These are phyloP conservation scores for Pheosia gnoma DNA, from an alignment of 2,888 invertebrate species.

Conservation along the genomic window DNA sequence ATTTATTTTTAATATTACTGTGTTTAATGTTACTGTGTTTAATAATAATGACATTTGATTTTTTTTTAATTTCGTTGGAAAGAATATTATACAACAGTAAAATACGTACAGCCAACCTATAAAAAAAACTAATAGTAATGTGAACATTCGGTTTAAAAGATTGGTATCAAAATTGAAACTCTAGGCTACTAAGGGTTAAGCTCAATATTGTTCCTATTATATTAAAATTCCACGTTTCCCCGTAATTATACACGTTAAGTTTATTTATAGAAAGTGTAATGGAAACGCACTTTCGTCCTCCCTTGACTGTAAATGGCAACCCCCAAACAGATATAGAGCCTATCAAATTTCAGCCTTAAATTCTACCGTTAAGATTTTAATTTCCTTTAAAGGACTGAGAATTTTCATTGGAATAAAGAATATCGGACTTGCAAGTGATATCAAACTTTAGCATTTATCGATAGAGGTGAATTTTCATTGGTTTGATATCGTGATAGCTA, in stretches of 20 bases:
- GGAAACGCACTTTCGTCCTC: conserved; percentile 60
- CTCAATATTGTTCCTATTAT: too few relatives aligned
- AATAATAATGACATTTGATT: too few relatives aligned
- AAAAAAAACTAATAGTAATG: too few relatives aligned
- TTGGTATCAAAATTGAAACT: too few relatives aligned
- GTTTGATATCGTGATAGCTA: conserved; percentile 16
- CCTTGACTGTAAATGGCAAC: conserved; percentile 58
- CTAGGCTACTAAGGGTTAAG: too few relatives aligned
- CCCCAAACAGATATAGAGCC: conserved; percentile 55
- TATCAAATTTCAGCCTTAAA: conserved; percentile 44
- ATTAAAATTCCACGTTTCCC: background rate
- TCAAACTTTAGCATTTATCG: fast-evolving
- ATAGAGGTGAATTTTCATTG: conserved; percentile 17
- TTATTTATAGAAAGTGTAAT: conserved; percentile 49
- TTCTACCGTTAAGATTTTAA: conserved; percentile 11
- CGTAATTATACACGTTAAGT: conserved; percentile 11
- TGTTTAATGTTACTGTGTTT: too few relatives aligned
- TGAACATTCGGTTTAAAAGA: too few relatives aligned
- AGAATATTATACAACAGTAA: too few relatives aligned
- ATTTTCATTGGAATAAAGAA: conserved; percentile 51
- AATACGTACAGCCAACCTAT: too few relatives aligned
- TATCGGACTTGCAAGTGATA: conserved; percentile 3
- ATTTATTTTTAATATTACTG: too few relatives aligned
- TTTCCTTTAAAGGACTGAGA: conserved; percentile 22
- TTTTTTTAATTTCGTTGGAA: too few relatives aligned